These are phyloP conservation scores for Hippocampus barbouri DNA, from an alignment of 2,113 vertebrate species.

Conservation along the genomic window DNA sequence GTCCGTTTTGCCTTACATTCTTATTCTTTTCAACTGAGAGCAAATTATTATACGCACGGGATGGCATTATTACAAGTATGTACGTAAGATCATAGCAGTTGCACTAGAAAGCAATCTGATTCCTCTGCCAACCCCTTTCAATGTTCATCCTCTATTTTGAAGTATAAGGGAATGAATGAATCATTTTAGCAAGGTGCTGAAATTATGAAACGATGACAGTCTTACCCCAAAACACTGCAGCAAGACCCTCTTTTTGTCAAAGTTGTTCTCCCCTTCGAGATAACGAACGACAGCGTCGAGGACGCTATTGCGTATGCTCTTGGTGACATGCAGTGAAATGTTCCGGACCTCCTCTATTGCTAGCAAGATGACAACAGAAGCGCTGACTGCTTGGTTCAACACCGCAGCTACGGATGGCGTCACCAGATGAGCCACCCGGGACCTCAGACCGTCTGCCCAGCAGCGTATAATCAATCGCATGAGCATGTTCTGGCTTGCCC, in stretches of 20 bases:
- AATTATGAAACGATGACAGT: neutral
- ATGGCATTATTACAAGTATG: no score
- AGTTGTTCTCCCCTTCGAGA: constrained; percentile 56
- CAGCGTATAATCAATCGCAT: constrained; percentile 65
- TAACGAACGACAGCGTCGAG: constrained; percentile 52
- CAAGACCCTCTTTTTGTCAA: constrained; percentile 68
- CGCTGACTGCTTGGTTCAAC: constrained; percentile 58
- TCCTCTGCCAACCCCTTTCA: no score
- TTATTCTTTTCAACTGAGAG: no score
- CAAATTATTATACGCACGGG: no score
- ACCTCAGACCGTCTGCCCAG: constrained; percentile 60
- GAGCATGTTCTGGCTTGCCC: constrained; percentile 42
- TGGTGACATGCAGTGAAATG: constrained; percentile 51
- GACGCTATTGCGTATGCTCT: constrained; percentile 59
- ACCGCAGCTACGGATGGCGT: constrained; percentile 38
- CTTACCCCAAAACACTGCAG: constrained; percentile 79
- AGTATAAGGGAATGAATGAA: neutral
- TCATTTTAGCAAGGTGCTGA: neutral
- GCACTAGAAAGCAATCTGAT: no score
- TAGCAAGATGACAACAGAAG: constrained; percentile 65
- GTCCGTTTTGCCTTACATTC: no score
- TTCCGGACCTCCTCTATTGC: constrained; percentile 69
- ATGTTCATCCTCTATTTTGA: no score
- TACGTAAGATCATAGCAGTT: no score
- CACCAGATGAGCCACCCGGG: constrained; percentile 46